A percentile compares a stretch with the other conserved stretches of the same genome.
Evolutionary conservation across 2,113 vertebrate genomes (phyloP).

Genomic region (Datnioides undecimradiatus): DNA sequence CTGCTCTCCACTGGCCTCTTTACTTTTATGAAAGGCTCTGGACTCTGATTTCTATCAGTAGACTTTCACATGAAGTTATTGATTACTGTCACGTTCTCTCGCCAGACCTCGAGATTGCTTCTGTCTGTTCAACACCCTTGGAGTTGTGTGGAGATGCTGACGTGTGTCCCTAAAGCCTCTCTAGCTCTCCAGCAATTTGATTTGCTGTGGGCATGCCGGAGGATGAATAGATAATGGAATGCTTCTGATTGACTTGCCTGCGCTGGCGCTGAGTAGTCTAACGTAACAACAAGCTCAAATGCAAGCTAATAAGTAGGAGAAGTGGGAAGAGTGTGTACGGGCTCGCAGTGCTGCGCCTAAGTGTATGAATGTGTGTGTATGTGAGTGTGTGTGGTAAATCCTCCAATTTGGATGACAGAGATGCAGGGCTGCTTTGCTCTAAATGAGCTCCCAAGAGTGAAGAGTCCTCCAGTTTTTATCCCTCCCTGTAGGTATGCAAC

Average conservation of each 20-base stretch:
- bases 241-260: constrained; percentile 53
- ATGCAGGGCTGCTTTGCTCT: constrained; percentile 64
- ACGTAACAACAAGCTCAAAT: constrained; percentile 56
- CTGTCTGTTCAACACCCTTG: constrained; percentile 21
- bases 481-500: constrained; percentile 56
- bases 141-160: constrained; percentile 24
- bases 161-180: constrained; percentile 12
- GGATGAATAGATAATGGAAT: constrained; percentile 62
- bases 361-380: constrained; percentile 21
- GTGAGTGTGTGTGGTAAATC: constrained; percentile 52
- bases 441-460: constrained; percentile 80
- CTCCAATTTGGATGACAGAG: constrained; percentile 68
- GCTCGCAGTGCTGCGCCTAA: not conserved
- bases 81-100: constrained; percentile 32
- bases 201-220: constrained; percentile 65
- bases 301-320: constrained; percentile 45
- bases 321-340: constrained; percentile 21
- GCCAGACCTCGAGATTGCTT: constrained; percentile 44
- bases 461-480: constrained; percentile 65
- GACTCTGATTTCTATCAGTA: constrained; percentile 64
- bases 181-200: constrained; percentile 46
- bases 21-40: constrained; percentile 41
- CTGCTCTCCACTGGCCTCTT: constrained; percentile 16
- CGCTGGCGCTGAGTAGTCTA: constrained; percentile 1
- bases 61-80: constrained; percentile 55